Percentiles rank a stretch among this genome's conserved stretches.
Evolutionary conservation across 1,140 invertebrate genomes (phyloP).

Genomic region (Cotesia glomerata): DNA sequence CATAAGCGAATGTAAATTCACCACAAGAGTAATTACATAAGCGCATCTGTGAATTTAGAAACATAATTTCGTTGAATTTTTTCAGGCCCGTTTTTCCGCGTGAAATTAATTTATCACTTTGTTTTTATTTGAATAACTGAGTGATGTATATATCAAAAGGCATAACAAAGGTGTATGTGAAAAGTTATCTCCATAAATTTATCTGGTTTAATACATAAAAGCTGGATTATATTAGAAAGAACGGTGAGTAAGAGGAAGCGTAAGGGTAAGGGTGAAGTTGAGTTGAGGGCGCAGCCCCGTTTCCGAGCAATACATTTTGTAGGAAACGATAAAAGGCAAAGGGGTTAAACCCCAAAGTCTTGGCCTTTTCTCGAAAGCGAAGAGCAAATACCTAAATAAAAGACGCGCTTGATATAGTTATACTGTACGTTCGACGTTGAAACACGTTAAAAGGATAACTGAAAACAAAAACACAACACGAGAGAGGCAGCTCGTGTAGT

Average conservation of each 20-base stretch:
- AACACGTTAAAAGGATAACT: slow-evolving; percentile 11
- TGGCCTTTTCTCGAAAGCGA: background rate
- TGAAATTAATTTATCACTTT: too few relatives aligned
- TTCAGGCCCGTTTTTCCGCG: too few relatives aligned
- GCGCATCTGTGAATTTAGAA: too few relatives aligned
- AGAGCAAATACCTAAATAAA: background rate
- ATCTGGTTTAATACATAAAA: slow-evolving; percentile 13
- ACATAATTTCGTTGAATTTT: too few relatives aligned
- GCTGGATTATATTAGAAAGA: slow-evolving; percentile 18
- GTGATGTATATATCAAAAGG: background rate
- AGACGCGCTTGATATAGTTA: background rate
- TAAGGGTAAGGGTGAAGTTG: too few relatives aligned
- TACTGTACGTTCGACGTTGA: slow-evolving; percentile 4
- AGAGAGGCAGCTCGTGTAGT: too few relatives aligned
- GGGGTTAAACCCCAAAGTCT: background rate
- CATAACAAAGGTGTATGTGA: background rate
- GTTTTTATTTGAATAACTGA: too few relatives aligned
- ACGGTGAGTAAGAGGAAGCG: background rate
- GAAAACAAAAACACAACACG: background rate
- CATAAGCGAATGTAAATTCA: too few relatives aligned
- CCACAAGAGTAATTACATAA: too few relatives aligned
- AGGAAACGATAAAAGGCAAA: background rate
- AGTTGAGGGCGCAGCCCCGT: background rate
- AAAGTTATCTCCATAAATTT: slow-evolving; percentile 21
- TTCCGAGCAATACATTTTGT: slow-evolving; percentile 14